These are phyloP conservation scores for Polymixis flavicincta DNA, from an alignment of 2,888 invertebrate genomes.

Conservation along the genomic window DNA sequence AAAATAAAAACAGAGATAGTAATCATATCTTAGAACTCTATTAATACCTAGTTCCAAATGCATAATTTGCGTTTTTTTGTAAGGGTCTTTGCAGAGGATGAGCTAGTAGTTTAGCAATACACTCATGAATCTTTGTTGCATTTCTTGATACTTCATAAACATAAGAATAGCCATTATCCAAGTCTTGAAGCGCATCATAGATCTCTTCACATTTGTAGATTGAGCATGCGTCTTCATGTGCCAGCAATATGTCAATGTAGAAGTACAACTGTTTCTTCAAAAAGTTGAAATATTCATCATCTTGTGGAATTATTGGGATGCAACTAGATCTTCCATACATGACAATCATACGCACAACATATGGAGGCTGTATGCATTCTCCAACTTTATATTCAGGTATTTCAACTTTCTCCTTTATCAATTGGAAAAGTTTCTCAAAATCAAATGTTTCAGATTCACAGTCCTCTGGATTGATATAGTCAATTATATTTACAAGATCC, in stretches of 20 bases:
- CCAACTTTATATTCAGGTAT: constrained; percentile 85
- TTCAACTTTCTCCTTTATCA: constrained; percentile 87
- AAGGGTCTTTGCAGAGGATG: constrained; percentile 94
- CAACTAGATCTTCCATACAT: constrained; percentile 93
- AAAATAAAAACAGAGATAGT: neutral
- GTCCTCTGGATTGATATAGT: constrained; percentile 88
- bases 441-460: constrained; percentile 89
- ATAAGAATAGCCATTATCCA: constrained; percentile 93
- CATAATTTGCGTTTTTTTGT: constrained; percentile 91
- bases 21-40: constrained; percentile 3
- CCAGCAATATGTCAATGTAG: constrained; percentile 92
- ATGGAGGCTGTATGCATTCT: constrained; percentile 87
- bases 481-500: constrained; percentile 90
- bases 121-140: constrained; percentile 92
- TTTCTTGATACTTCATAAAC: constrained; percentile 93
- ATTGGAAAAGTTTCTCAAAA: constrained; percentile 90
- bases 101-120: constrained; percentile 93
- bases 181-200: constrained; percentile 91
- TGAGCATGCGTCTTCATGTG: constrained; percentile 92
- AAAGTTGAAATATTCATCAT: constrained; percentile 83
- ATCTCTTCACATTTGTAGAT: constrained; percentile 93
- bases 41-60: constrained; percentile 79
- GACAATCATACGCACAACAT: constrained; percentile 91
- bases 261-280: constrained; percentile 92
- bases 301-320: constrained; percentile 89